Evolutionary conservation across 2,888 invertebrate species (phyloP), one percentile per base, ranked within the genome.

Genomic region (Glaucopsyche alexis): DNA sequence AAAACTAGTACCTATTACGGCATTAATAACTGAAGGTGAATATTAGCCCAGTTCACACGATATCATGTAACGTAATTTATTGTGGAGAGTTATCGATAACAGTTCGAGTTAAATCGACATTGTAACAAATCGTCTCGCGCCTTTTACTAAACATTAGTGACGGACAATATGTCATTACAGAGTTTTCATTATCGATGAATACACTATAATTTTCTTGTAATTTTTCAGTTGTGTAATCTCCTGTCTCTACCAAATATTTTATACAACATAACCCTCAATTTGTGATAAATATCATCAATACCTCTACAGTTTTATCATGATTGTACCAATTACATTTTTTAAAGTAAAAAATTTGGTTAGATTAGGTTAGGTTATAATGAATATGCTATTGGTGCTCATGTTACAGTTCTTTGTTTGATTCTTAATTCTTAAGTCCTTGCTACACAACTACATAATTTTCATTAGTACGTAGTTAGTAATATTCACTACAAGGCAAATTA

Each of bases 1-100:
- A 55, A 38, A 14, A 19, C 55, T 38, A 60, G 60, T 38, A 60
- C 13, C 6, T 14, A 71, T 29, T 29, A 64, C 16, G 3, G 49
- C 50, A 76, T 74, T 72, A 75, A 73, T 65, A 72, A 74, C 71
- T 71, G 74, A 72, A 76, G 77, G 81, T 81, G 80, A 82, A 82
- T 74, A 76, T 71, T 76, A 78, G 81, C 82, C 84, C 77, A 82
- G 77, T 88, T 88, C 85, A 85, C 80, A 81, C 77, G 79, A 83
- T 82, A 84, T 85, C 81, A 81, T 79, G 76, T 78, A 82, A 79
- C 79, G 85, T 83, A 83, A 84, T 85, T 87, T 84, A 87, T 87
- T 85, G 86, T 87, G 86, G 85, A 83, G 81, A 81, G 82, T 84
- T 88, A 90, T 89, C 85, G 86, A 89, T 89, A 86, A 87, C 81